A percentile compares a stretch with the other conserved stretches of the same genome.
These are phyloP conservation scores for Agrochola circellaris DNA, from an alignment of 2,888 invertebrate species.

Conservation along the genomic window DNA sequence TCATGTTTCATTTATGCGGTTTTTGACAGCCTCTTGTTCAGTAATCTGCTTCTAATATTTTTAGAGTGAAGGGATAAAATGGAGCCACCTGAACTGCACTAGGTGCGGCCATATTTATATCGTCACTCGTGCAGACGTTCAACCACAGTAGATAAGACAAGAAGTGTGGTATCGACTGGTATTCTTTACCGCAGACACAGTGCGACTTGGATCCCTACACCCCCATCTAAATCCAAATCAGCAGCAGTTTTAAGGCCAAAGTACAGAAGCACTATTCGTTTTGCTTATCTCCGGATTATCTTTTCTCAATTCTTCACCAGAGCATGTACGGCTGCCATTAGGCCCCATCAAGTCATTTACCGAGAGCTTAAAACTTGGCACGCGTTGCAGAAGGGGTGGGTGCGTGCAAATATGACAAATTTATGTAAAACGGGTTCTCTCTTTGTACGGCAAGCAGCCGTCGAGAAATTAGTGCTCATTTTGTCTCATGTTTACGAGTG, in stretches of 20 bases:
- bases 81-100: not conserved
- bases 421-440: slow-evolving; percentile 85
- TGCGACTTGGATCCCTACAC: not conserved
- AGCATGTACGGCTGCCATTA: slow-evolving; percentile 56
- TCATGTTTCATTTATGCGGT: not conserved
- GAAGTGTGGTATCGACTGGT: not conserved
- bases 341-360: slow-evolving; percentile 70
- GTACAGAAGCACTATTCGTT: slow-evolving; percentile 3
- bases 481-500: slow-evolving; percentile 86
- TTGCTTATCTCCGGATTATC: slow-evolving; percentile 31
- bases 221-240: not conserved
- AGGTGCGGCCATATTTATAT: not conserved
- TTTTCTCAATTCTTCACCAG: slow-evolving; percentile 37
- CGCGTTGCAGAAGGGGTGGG: slow-evolving; percentile 68
- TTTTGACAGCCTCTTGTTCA: not conserved
- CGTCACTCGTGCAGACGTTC: not conserved
- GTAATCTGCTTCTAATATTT: not conserved
- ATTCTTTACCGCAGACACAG: not conserved
- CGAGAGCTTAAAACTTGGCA: slow-evolving; percentile 81
- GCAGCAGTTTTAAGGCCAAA: not conserved
- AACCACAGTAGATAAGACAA: too few relatives aligned
- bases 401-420: slow-evolving; percentile 90
- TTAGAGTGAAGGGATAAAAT: not conserved
- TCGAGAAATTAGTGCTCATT: slow-evolving; percentile 88
- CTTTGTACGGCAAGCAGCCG: slow-evolving; percentile 76